Evolutionary conservation across 2,888 invertebrate species (phyloP), one percentile per base, ranked within the genome.

Genomic region (Hyalella azteca): DNA sequence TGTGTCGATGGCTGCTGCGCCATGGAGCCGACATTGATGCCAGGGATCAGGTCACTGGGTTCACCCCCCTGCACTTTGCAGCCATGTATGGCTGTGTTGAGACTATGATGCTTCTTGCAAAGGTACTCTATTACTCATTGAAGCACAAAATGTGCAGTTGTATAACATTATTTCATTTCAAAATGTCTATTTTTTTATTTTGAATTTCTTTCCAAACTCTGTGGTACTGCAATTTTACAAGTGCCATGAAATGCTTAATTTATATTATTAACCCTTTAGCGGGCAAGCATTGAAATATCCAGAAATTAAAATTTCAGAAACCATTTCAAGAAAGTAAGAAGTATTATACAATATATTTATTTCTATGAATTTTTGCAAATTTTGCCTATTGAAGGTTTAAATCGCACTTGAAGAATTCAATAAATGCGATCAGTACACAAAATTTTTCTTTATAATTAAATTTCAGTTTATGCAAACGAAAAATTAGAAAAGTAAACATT

Each of bases 1-100:
- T 66, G 66, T 66, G 66, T 36, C 66, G 66, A n/a, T 66, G 66
- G 66, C n/a, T 66, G 66, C 66, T 66, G 26, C 66, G 66, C 1
- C 32, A 66, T 36, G 66, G 66, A 4, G 66, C 66, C 32, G 66
- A 66, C 19, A 19, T 36, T 66, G n/a, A 36, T 0, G 66, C 66
- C 66, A 36, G 5, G 19, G 39, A 29, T 5, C 22, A 36, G 36
- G 5, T 4, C 1, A 32, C 0, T 66, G 22, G 29, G 11, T 19
- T 15, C 15, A 66, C 66, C 1, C 66, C 66, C 13, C 13, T 66
- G 36, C 7, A 66, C 7, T 66, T 66, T 36, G 66, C 66, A 36
- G 66, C 66, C n/a, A 36, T 36, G 66, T 66, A 36, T 66, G 66
- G 66, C 19, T 19, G 36, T n/a, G 1, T 66, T 66, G 66, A 66